A percentile compares a stretch with the other conserved stretches of the same genome.
Evolutionary conservation across 1,140 invertebrate species (phyloP).

Genomic region (Macrotrachela quadricornifera): DNA sequence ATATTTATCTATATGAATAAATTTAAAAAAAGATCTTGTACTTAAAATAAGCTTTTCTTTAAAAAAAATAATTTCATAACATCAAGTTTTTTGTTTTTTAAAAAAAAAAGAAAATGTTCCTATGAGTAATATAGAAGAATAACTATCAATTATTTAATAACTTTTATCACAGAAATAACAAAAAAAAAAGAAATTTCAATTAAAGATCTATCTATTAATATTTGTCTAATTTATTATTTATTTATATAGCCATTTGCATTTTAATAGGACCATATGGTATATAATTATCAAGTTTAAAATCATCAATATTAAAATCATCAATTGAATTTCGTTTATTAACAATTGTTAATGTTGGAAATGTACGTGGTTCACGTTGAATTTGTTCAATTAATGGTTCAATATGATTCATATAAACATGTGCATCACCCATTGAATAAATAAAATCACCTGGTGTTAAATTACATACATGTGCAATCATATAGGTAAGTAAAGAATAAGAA

Average conservation of each 20-base stretch:
- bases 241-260: constrained; percentile 65
- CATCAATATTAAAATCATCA: constrained; percentile 67
- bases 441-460: constrained; percentile 77
- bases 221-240: too few species aligned
- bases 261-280: constrained; percentile 67
- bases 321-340: constrained; percentile 39
- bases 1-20: too few species aligned
- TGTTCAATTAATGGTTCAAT: constrained; percentile 62
- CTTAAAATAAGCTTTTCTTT: too few species aligned
- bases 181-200: too few species aligned
- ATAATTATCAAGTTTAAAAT: constrained; percentile 69
- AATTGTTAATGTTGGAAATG: constrained; percentile 62
- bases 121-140: too few species aligned
- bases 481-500: constrained; percentile 75
- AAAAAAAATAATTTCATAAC: too few species aligned
- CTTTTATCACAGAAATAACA: too few species aligned
- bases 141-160: too few species aligned
- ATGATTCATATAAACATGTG: constrained; percentile 86
- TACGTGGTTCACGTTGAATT: constrained; percentile 50
- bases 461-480: constrained; percentile 87
- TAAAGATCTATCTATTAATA: too few species aligned
- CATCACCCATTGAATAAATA: constrained; percentile 81
- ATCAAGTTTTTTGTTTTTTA: too few species aligned
- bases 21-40: too few species aligned
- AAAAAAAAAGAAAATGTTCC: too few species aligned